These are phyloP conservation scores for Cochlearius cochlearius DNA, from an alignment of 2,113 vertebrate genomes.

Conservation along the genomic window DNA sequence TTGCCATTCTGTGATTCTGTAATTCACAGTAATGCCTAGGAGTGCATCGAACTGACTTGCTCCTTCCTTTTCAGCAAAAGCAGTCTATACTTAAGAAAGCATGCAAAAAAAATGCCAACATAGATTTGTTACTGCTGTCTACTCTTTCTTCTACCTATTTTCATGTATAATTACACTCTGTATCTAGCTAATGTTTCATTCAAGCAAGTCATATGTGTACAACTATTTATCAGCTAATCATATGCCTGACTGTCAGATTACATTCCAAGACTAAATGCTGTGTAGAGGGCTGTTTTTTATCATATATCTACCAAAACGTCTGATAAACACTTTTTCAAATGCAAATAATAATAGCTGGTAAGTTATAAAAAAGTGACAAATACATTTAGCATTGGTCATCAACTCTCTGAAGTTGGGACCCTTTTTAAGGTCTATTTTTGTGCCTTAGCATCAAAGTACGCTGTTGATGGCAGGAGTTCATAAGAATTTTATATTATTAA, in stretches of 20 bases:
- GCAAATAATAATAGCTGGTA: background rate
- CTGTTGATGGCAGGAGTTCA: background rate
- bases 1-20: too few species aligned
- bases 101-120: background rate
- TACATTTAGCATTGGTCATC: background rate
- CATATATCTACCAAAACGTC: background rate
- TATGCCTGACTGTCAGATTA: background rate
- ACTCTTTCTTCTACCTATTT: background rate
- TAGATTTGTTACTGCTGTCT: background rate
- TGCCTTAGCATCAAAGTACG: background rate
- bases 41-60: background rate
- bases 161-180: background rate
- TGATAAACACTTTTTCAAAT: background rate
- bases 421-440: background rate
- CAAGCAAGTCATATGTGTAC: background rate
- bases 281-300: background rate
- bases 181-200: conserved; percentile 1
- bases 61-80: background rate
- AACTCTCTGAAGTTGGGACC: background rate
- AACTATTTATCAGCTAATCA: background rate
- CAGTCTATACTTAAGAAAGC: background rate
- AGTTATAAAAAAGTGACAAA: background rate
- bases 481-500: background rate
- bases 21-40: background rate
- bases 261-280: background rate